Percentiles rank a stretch among this genome's conserved stretches.
Evolutionary conservation across 2,888 invertebrate genomes (phyloP).

Genomic region (Thecophora atra): DNA sequence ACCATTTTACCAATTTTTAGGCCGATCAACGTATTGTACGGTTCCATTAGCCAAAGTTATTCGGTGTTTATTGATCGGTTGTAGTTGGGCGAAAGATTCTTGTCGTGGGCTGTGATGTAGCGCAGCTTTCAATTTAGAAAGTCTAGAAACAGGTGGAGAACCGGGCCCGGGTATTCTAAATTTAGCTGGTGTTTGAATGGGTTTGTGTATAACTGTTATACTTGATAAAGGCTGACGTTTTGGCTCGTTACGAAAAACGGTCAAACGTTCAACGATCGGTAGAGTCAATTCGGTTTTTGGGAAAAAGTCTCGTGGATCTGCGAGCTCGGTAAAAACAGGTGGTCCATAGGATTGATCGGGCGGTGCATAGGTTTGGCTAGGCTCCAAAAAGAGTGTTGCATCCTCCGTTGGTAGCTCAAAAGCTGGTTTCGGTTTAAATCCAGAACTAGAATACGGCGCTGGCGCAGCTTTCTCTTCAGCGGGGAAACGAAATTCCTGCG

Average conservation of each 20-base stretch:
- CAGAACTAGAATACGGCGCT: conserved; percentile 55
- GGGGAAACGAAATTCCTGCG: conserved; percentile 9
- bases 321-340: conserved; percentile 37
- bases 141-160: neutral
- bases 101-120: neutral
- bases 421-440: conserved; percentile 51
- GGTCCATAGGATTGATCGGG: conserved; percentile 53
- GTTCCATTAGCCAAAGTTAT: conserved; percentile 14
- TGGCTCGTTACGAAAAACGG: conserved; percentile 48
- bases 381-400: conserved; percentile 15
- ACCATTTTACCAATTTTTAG: conserved; percentile 22
- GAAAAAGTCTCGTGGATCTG: conserved; percentile 46
- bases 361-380: conserved; percentile 43
- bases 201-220: neutral
- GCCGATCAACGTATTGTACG: conserved; percentile 23
- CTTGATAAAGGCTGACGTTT: neutral
- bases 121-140: conserved; percentile 6
- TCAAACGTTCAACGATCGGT: conserved; percentile 52
- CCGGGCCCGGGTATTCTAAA: neutral
- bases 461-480: conserved; percentile 39
- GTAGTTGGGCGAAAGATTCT: conserved; percentile 30
- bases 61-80: conserved; percentile 40
- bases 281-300: conserved; percentile 51
- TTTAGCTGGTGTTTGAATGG: neutral
- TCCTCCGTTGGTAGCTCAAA: conserved; percentile 41